These are phyloP conservation scores for Taurulus bubalis DNA, from an alignment of 2,113 vertebrate genomes.

Conservation along the genomic window DNA sequence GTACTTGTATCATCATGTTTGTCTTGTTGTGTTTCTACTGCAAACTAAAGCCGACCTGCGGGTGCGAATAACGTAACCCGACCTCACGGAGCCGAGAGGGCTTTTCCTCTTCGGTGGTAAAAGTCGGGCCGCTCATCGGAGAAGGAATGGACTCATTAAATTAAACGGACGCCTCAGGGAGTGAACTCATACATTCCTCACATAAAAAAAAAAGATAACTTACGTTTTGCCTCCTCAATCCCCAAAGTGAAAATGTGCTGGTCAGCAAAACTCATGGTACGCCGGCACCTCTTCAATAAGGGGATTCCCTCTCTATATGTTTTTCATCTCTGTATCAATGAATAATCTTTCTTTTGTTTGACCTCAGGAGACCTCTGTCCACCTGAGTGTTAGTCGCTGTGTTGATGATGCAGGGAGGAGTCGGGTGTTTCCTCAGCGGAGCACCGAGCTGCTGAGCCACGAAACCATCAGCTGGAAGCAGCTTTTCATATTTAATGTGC, in stretches of 20 bases:
- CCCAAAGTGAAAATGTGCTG: constrained; percentile 21
- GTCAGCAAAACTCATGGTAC: constrained; percentile 42
- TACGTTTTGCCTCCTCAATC: constrained; percentile 1
- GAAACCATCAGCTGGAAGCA: background rate
- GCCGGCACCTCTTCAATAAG: constrained; percentile 7
- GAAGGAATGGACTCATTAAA: background rate
- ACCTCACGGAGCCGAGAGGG: too few species aligned
- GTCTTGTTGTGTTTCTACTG: too few species aligned
- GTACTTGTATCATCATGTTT: too few species aligned
- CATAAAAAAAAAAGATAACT: background rate
- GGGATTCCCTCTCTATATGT: background rate
- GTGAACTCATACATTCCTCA: background rate
- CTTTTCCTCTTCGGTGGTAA: too few species aligned
- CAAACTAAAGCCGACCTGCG: too few species aligned
- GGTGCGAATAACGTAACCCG: too few species aligned
- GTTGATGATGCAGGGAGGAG: constrained; percentile 26
- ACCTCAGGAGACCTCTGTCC: constrained; percentile 26
- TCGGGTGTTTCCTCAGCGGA: too few species aligned
- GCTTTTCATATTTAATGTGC: background rate
- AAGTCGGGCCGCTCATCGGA: background rate
- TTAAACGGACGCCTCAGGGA: constrained; percentile 17
- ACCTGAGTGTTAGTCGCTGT: constrained; percentile 18
- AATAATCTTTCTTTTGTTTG: background rate
- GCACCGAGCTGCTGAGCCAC: too few species aligned
- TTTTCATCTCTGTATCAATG: constrained; percentile 8